These are phyloP conservation scores for Alcedo atthis DNA, from an alignment of 2,797 vertebrate species.

Conservation along the genomic window DNA sequence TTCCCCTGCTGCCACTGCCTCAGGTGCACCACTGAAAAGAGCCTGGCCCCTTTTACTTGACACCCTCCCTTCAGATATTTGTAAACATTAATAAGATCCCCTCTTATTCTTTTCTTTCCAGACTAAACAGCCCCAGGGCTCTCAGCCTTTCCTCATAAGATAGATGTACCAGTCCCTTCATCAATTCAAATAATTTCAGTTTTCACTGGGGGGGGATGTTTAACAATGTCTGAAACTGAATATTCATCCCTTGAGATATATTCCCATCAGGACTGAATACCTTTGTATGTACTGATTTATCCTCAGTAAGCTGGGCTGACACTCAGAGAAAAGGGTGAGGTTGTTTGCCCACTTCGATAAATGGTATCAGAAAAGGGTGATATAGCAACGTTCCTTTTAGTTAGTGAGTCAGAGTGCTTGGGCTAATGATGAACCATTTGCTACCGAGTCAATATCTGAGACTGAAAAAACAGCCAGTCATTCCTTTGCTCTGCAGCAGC, in stretches of 20 bases:
- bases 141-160: too few relatives aligned
- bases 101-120: too few relatives aligned
- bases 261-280: neutral
- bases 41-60: too few relatives aligned
- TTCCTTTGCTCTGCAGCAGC: slow-evolving; percentile 43
- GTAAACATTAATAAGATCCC: too few relatives aligned
- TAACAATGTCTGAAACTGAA: neutral
- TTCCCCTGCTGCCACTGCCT: too few relatives aligned
- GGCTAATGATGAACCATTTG: slow-evolving; percentile 21
- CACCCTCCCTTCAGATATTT: too few relatives aligned
- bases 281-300: neutral
- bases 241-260: slow-evolving; percentile 1
- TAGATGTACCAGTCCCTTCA: too few relatives aligned
- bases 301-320: neutral
- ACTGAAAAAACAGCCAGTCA: slow-evolving; percentile 19
- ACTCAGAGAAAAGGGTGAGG: neutral
- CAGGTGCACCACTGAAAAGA: too few relatives aligned
- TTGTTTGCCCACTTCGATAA: neutral
- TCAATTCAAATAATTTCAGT: neutral
- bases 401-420: neutral
- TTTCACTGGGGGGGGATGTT: neutral
- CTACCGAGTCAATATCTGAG: neutral
- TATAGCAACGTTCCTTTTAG: slow-evolving; percentile 1
- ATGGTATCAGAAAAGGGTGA: neutral
- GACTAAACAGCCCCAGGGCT: too few relatives aligned